Conservation (phyloP, 1,140 invertebrate species). For the Aricia agestis region DNA sequence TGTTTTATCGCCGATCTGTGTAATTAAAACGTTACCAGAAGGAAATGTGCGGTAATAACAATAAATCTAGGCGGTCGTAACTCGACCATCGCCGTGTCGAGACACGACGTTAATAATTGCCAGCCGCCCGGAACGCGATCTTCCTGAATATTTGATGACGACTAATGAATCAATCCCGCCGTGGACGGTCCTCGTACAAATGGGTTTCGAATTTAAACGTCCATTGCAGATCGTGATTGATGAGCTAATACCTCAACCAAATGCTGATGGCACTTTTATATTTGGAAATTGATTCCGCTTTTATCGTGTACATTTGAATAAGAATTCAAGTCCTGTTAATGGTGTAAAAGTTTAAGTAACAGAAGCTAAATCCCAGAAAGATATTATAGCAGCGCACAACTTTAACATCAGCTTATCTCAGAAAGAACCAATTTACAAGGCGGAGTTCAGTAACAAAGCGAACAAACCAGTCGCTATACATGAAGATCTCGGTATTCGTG, state of each 20-base stretch:
- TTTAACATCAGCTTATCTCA: not conserved
- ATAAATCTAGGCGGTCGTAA: conserved; percentile 68
- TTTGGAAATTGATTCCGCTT: not conserved
- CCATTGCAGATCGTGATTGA: conserved; percentile 6
- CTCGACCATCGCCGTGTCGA: conserved; percentile 45
- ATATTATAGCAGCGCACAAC: not conserved
- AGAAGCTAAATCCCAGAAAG: not conserved
- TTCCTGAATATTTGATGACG: conserved; percentile 58
- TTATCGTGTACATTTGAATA: too few relatives aligned
- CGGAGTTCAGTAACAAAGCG: conserved; percentile 2
- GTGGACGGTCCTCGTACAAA: conserved; percentile 14
- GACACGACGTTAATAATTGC: conserved; percentile 57
- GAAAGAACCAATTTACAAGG: not conserved
- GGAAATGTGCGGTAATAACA: conserved; percentile 73
- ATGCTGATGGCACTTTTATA: not conserved
- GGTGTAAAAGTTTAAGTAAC: too few relatives aligned
- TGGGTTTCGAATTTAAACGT: conserved; percentile 16
- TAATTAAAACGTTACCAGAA: conserved; percentile 75
- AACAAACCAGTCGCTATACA: not conserved
- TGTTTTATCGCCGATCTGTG: conserved; percentile 74
- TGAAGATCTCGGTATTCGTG: conserved; percentile 16
- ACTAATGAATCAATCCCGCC: conserved; percentile 51
- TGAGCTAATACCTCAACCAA: not conserved
- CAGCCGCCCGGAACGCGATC: conserved; percentile 41
- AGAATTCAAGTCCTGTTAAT: too few relatives aligned